Conservation (phyloP, 2,113 vertebrate species). For the Apteryx owenii region DNA sequence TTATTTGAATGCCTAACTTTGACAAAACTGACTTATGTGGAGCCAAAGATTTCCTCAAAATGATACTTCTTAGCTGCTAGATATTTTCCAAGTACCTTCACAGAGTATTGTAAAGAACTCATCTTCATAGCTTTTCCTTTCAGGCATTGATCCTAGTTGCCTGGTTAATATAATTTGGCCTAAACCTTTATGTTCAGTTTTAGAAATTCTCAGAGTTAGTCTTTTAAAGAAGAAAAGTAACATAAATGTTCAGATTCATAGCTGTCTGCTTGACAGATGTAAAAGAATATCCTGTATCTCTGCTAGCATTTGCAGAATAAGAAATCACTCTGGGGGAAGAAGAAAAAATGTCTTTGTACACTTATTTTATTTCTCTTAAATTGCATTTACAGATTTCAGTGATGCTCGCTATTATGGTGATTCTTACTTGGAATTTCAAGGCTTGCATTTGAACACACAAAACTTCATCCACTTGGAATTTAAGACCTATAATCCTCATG, state of each 20-base stretch:
- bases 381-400: constrained; percentile 73
- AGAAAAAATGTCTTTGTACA: not conserved
- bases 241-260: not conserved
- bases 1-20: not conserved
- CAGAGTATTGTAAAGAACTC: not conserved
- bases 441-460: constrained; percentile 71
- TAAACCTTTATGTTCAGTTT: not conserved
- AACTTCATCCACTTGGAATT: constrained; percentile 83
- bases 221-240: not conserved
- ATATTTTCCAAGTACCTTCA: not conserved
- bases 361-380: not conserved
- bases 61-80: not conserved
- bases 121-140: not conserved
- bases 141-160: not conserved
- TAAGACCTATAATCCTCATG: constrained; percentile 73
- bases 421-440: constrained; percentile 85
- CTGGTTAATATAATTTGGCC: not conserved
- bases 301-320: not conserved
- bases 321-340: not conserved
- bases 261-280: not conserved
- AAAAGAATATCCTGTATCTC: not conserved
- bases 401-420: constrained; percentile 78
- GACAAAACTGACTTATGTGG: not conserved
- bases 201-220: not conserved
- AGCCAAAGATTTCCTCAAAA: not conserved